Conservation (phyloP, 1,140 invertebrate genomes). For the Odontomachus brunneus region DNA sequence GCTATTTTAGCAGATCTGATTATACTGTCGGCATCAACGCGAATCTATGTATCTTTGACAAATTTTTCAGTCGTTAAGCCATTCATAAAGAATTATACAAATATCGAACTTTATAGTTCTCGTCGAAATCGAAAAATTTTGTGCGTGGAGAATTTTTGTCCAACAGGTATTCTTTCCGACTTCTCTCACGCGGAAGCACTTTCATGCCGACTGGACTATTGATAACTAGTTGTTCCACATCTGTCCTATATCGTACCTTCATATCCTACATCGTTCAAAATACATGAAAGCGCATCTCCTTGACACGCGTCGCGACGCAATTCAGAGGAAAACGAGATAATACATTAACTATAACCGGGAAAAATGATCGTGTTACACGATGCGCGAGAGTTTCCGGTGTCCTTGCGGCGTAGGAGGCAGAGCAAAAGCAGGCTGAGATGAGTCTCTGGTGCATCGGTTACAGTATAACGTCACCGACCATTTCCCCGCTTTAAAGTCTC, state of each 20-base stretch:
- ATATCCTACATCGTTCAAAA: not conserved
- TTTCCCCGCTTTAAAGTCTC: constrained; percentile 44
- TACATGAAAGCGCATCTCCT: not conserved
- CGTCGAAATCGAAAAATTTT: not conserved
- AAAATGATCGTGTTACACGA: constrained; percentile 30
- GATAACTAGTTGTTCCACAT: too few species aligned
- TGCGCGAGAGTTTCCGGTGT: constrained; percentile 19
- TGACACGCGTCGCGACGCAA: not conserved
- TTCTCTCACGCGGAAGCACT: not conserved
- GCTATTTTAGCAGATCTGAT: too few species aligned
- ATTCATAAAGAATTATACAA: too few species aligned
- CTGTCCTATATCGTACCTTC: too few species aligned
- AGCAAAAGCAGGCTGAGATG: constrained; percentile 9
- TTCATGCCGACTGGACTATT: too few species aligned
- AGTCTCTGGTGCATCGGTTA: constrained; percentile 40
- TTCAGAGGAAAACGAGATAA: constrained; percentile 37
- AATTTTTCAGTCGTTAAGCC: too few species aligned
- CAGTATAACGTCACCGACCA: constrained; percentile 21
- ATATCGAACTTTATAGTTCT: not conserved
- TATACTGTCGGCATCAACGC: too few species aligned
- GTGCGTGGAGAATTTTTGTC: not conserved
- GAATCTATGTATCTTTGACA: too few species aligned
- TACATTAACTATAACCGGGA: constrained; percentile 34
- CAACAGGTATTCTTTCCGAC: not conserved
- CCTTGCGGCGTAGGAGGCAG: not conserved